Percentiles rank a stretch among this genome's conserved stretches.
phyloP scores from a whole-genome alignment of 2,888 invertebrate species.

The Piscicola geometra region DNA sequence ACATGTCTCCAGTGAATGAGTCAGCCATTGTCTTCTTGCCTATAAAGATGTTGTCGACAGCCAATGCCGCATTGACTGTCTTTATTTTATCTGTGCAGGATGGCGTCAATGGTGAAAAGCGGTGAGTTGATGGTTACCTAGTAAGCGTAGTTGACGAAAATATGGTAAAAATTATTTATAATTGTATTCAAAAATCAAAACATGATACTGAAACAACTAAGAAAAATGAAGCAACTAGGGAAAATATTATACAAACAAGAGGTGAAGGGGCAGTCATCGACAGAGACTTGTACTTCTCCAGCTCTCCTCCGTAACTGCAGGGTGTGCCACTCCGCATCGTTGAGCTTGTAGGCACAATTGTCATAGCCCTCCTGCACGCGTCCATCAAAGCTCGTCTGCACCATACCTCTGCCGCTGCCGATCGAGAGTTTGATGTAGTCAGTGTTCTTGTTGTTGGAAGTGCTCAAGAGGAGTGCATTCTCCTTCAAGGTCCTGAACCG shows the following conservation, averaged over 20 bases:
- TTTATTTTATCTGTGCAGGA: slow-evolving; percentile 39
- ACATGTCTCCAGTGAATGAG: slow-evolving; percentile 42
- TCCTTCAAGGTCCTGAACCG: slow-evolving; percentile 50
- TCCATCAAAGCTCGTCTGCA: slow-evolving; percentile 39
- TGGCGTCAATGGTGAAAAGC: no score
- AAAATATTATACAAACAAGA: slow-evolving; percentile 32
- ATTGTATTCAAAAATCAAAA: slow-evolving; percentile 40
- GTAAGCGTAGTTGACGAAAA: no score
- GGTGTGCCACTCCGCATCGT: slow-evolving; percentile 54
- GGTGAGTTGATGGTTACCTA: no score
- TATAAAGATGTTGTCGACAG: slow-evolving; percentile 40
- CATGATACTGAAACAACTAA: background rate
- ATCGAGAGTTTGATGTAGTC: slow-evolving; percentile 49
- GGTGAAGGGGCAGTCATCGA: slow-evolving; percentile 46
- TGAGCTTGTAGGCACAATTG: slow-evolving; percentile 42
- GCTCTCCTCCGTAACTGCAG: slow-evolving; percentile 51
- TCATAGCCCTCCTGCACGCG: slow-evolving; percentile 16
- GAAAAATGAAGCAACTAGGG: no score
- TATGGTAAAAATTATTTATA: no score
- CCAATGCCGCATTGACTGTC: slow-evolving; percentile 40
- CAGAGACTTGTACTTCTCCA: slow-evolving; percentile 49
- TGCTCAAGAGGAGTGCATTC: slow-evolving; percentile 51
- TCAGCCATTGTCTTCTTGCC: slow-evolving; percentile 31
- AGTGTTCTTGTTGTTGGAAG: slow-evolving; percentile 44
- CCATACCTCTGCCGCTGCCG: slow-evolving; percentile 46